Evolutionary conservation across 2,797 vertebrate species (phyloP), one percentile per base, ranked within the genome.

Genomic region (Chaunax sp.): DNA sequence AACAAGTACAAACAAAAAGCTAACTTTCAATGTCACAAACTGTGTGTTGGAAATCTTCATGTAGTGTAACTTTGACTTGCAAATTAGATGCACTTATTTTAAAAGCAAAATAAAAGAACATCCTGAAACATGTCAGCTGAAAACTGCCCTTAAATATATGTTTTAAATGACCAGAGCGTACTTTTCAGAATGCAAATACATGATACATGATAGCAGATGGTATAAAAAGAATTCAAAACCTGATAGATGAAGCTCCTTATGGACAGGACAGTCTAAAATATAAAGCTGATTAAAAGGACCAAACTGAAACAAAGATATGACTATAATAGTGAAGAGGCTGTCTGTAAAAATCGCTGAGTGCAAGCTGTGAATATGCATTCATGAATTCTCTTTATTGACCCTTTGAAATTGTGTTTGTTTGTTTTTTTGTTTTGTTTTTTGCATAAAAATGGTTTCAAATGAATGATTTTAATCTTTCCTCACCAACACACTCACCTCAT

Each of bases 221-320:
- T 30, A 28, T 44, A 23, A n/a, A 75, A 57, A 22, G 37, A 58
- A 12, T 54, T 33, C 57, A 64, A 62, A 72, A 53, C 51, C 14
- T 20, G 22, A n/a, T 20, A 28, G 5, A 7, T 30, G 18, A 20
- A 35, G 35, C 33, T 56, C 6, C 12, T 52, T 49, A 37, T 23
- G 5, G 6, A 58, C 11, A 43, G 1, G 1, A 12, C 9, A 52
- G n/a, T 33, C 13, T 22, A 4, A 75, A 78, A 68, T 53, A 57
- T n/a, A 80, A 73, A 25, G 33, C 25, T 12, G 18, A 72, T 46
- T 69, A 66, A 64, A 73, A 75, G 15, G 12, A 46, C 51, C 1
- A 49, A 78, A 71, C 2, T 43, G 72, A 83, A 69, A 49, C 22
- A 43, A 43, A 53, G 8, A 13, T 28, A 1, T 22, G 16, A 47